A percentile compares a stretch with the other conserved stretches of the same genome.
These are phyloP conservation scores for Planococcus citri DNA, from an alignment of 1,140 invertebrate genomes.

Conservation along the genomic window DNA sequence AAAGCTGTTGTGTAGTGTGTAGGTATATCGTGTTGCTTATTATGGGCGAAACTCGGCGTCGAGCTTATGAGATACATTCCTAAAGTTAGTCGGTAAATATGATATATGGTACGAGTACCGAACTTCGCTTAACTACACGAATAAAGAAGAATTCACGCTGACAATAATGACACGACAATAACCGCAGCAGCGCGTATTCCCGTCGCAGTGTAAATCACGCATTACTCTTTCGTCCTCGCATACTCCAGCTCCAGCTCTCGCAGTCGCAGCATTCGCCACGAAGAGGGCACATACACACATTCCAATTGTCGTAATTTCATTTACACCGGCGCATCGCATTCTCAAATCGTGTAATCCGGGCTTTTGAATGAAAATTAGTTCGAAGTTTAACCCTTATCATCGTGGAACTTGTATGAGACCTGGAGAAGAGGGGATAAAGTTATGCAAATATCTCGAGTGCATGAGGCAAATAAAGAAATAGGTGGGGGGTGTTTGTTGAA, in stretches of 20 bases:
- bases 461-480: no score
- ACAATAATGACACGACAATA: constrained; percentile 13
- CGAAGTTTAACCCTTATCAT: no score
- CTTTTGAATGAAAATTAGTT: no score
- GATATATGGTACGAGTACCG: not conserved
- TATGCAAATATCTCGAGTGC: no score
- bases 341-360: no score
- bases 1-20: no score
- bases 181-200: not conserved
- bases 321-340: no score
- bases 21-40: not conserved
- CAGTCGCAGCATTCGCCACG: no score
- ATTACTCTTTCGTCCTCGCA: not conserved
- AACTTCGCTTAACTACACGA: not conserved
- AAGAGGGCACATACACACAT: not conserved
- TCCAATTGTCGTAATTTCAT: not conserved
- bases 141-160: constrained; percentile 17
- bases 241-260: no score
- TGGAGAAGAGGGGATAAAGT: no score
- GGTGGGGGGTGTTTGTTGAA: no score
- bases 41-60: not conserved
- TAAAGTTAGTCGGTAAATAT: not conserved
- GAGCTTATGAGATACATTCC: not conserved
- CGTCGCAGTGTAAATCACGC: not conserved
- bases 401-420: no score